These are phyloP conservation scores for Dasysyrphus albostriatus DNA, from an alignment of 2,888 invertebrate species.

Conservation along the genomic window DNA sequence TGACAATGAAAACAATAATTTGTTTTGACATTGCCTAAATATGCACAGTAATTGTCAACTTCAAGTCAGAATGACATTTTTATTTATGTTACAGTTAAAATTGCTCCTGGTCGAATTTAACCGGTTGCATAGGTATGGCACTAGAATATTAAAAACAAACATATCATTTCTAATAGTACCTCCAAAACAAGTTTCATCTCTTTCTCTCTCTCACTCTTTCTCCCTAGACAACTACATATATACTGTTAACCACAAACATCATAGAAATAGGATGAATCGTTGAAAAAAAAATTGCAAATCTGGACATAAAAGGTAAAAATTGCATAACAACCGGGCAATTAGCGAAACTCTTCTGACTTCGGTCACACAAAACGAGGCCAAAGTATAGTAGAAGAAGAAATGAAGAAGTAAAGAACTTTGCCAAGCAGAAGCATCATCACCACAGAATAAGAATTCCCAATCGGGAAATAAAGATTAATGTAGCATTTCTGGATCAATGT, in stretches of 20 bases:
- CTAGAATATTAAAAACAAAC: not conserved
- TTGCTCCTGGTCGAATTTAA: not conserved
- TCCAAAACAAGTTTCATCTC: not conserved
- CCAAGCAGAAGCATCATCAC: not conserved
- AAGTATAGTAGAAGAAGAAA: not conserved
- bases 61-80: constrained; percentile 13
- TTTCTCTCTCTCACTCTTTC: not conserved
- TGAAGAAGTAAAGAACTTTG: not conserved
- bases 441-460: constrained; percentile 12
- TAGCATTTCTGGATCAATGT: constrained; percentile 29
- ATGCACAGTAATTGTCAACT: not conserved
- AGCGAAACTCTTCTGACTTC: constrained; percentile 48
- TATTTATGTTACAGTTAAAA: not conserved
- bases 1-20: not conserved
- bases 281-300: constrained; percentile 45
- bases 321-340: constrained; percentile 69
- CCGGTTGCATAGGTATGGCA: constrained; percentile 4
- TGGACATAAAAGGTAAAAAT: constrained; percentile 53
- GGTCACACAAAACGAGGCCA: constrained; percentile 48
- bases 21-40: not conserved
- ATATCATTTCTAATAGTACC: not conserved
- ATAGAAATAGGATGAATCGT: not conserved
- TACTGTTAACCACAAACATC: not conserved
- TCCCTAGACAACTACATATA: not conserved
- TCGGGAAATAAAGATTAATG: constrained; percentile 31